phyloP scores from a whole-genome alignment of 2,888 invertebrate genomes.

The Cyclophora punctaria region DNA sequence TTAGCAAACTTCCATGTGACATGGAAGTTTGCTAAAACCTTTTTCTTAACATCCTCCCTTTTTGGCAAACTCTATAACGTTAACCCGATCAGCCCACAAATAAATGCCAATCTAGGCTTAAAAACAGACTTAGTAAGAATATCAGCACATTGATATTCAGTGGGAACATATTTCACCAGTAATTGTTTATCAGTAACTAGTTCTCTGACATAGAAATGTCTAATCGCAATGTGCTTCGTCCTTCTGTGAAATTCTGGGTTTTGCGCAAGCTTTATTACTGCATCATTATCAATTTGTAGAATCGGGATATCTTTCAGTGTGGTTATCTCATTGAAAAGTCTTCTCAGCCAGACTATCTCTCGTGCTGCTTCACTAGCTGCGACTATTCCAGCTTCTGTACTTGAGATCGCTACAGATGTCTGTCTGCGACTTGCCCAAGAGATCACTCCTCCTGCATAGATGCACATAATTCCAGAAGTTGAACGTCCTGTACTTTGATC shows the following conservation, averaged over 20 bases:
- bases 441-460: slow-evolving; percentile 18
- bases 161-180: no score
- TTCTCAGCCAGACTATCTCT: slow-evolving; percentile 26
- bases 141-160: no score
- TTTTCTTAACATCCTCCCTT: no score
- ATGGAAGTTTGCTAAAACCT: no score
- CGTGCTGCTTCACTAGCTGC: slow-evolving; percentile 25
- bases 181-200: no score
- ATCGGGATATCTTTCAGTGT: not conserved
- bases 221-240: slow-evolving; percentile 4
- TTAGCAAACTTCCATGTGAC: no score
- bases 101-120: no score
- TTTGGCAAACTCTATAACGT: no score
- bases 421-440: slow-evolving; percentile 30
- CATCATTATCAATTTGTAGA: slow-evolving; percentile 1
- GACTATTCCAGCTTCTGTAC: slow-evolving; percentile 30
- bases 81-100: no score
- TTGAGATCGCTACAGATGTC: slow-evolving; percentile 25
- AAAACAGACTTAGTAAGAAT: no score
- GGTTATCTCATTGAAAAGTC: not conserved
- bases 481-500: not conserved
- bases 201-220: slow-evolving; percentile 1
- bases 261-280: slow-evolving; percentile 3
- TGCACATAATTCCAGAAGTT: not conserved
- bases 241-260: slow-evolving; percentile 5